Evolutionary conservation across 1,140 invertebrate species (phyloP).

Genomic region (Drosophila rhopaloa): DNA sequence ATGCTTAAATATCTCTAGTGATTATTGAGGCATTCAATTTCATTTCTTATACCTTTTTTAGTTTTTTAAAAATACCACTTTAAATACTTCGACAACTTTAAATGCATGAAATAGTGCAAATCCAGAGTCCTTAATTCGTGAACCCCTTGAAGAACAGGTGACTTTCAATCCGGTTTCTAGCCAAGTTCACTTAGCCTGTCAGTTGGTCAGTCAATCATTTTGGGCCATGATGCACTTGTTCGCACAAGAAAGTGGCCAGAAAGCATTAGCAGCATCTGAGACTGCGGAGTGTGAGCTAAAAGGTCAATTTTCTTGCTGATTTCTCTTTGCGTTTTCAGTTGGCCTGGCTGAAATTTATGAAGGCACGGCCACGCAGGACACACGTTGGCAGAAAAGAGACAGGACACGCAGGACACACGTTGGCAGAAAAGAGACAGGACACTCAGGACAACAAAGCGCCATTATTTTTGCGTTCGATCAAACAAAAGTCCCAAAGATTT

Average conservation of each 20-base stretch:
- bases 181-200: slow-evolving; percentile 2
- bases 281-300: slow-evolving; percentile 38
- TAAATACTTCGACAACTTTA: too few species aligned
- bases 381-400: not conserved
- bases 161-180: not conserved
- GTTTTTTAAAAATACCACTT: too few species aligned
- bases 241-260: slow-evolving; percentile 48
- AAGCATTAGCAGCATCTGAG: slow-evolving; percentile 56
- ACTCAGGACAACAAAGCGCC: slow-evolving; percentile 63
- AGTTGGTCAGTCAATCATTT: slow-evolving; percentile 37
- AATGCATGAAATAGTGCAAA: too few species aligned
- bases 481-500: slow-evolving; percentile 77
- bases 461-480: slow-evolving; percentile 81
- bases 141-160: not conserved
- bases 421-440: not conserved
- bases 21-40: too few species aligned
- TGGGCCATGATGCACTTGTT: slow-evolving; percentile 33
- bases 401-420: slow-evolving; percentile 26
- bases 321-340: slow-evolving; percentile 49
- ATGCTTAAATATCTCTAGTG: too few species aligned
- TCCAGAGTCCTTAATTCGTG: too few species aligned
- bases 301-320: slow-evolving; percentile 75
- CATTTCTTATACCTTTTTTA: too few species aligned
- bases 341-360: slow-evolving; percentile 62
- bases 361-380: slow-evolving; percentile 10